phyloP scores from a whole-genome alignment of 1,140 invertebrate species.

The Drosophila simulans region DNA sequence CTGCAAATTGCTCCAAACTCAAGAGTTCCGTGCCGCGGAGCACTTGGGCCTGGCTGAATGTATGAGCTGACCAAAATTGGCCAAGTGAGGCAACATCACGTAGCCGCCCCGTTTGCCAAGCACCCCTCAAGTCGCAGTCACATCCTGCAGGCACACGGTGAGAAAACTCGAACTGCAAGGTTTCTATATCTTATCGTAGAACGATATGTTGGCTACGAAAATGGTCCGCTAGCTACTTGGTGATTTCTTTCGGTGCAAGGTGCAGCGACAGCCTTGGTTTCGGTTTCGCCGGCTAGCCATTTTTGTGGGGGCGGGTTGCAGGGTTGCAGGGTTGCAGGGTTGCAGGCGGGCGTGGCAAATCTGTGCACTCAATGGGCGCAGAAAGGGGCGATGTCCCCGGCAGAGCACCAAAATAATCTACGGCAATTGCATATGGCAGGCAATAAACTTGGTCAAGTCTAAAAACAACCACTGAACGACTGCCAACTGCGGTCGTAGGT shows the following conservation, averaged over 20 bases:
- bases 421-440: slow-evolving; percentile 78
- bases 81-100: slow-evolving; percentile 71
- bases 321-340: slow-evolving; percentile 11
- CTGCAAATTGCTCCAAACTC: slow-evolving; percentile 21
- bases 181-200: neutral
- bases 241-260: slow-evolving; percentile 33
- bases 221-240: no score
- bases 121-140: slow-evolving; percentile 4
- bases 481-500: slow-evolving; percentile 40
- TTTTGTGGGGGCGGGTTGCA: slow-evolving; percentile 17
- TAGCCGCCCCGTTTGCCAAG: slow-evolving; percentile 45
- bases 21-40: slow-evolving; percentile 29
- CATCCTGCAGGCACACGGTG: slow-evolving; percentile 6
- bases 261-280: slow-evolving; percentile 30
- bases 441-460: slow-evolving; percentile 80
- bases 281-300: slow-evolving; percentile 34
- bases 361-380: slow-evolving; percentile 32
- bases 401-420: slow-evolving; percentile 69
- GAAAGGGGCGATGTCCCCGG: slow-evolving; percentile 21
- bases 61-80: slow-evolving; percentile 63
- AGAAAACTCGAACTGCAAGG: neutral
- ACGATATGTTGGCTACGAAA: no score
- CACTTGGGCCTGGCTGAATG: slow-evolving; percentile 16
- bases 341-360: slow-evolving; percentile 36
- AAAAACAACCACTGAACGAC: slow-evolving; percentile 58